Percentiles rank a stretch among this genome's conserved stretches.
Evolutionary conservation across 2,113 vertebrate species (phyloP).

Genomic region (Gopherus evgoodei): DNA sequence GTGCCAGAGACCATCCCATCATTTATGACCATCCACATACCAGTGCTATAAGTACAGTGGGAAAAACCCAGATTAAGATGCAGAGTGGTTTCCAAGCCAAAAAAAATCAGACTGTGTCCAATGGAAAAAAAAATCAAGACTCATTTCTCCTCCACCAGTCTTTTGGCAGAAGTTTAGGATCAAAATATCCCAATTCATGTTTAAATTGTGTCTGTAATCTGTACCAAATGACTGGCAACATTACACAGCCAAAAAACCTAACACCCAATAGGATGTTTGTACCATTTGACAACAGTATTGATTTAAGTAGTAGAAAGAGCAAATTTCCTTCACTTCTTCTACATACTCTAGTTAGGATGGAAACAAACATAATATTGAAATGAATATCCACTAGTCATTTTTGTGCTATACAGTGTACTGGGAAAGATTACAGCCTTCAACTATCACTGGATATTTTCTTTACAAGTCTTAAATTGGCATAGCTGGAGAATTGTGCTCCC

Average conservation of each 20-base stretch:
- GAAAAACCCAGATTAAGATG: neutral
- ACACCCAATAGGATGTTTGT: fast-evolving
- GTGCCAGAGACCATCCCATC: neutral
- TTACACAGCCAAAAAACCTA: neutral
- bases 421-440: neutral
- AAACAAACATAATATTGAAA: neutral
- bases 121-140: neutral
- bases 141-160: neutral
- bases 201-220: neutral
- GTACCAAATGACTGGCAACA: neutral
- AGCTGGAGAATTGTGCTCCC: fast-evolving
- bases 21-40: fast-evolving
- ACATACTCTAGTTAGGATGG: neutral
- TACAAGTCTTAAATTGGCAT: fast-evolving
- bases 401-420: neutral
- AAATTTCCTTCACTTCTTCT: neutral
- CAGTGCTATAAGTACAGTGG: fast-evolving
- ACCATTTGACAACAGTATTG: neutral
- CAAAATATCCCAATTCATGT: fast-evolving
- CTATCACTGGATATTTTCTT: fast-evolving
- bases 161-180: fast-evolving
- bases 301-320: neutral
- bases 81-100: neutral
- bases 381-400: neutral
- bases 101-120: neutral